Evolutionary conservation across 2,888 invertebrate genomes (phyloP), one percentile per base, ranked within the genome.

Genomic region (Cybosia mesomella): DNA sequence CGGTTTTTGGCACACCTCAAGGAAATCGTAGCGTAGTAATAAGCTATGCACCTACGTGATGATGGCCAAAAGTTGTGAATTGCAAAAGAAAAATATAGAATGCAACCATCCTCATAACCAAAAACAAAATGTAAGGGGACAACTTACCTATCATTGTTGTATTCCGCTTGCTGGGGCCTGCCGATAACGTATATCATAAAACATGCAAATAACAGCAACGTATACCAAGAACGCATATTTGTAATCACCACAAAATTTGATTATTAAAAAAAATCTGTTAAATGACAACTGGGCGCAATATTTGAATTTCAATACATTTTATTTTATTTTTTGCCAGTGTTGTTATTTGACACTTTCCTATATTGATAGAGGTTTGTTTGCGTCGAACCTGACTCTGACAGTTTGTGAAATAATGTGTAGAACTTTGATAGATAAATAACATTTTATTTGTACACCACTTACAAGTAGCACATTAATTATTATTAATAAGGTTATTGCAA

Each of bases 71-170:
- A 43, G 49, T 49, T n/a, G 49, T 9, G n/a, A 18, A 49, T 49
- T 49, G 15, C n/a, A 49, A 18, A 43, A 7, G 39, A 1, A 5
- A 18, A 43, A 18, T 43, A 43, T 8, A 43, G 43, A 43, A 43
- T 43, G 7, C 5, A 28, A 5, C 3, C 28, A 28, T 28, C 28
- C 18, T 7, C 4, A 5, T 18, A 43, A n/a, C n/a, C n/a, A n/a
- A n/a, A n/a, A n/a, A n/a, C n/a, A 43, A 43, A 49, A n/a, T n/a
- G n/a, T 49, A 49, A 49, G 0, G 18, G 5, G 5, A 10, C 9
- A n/a, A 49, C 67, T 72, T 82, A 89, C 90, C 85, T 86, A 68
- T 87, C 86, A 58, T 82, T 84, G 63, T 72, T 80, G 62, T 88
- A 85, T 24, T 87, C 83, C 18, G 81, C 66, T 34, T 79, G 77